phyloP scores from a whole-genome alignment of 37 sponge, comb jelly and placozoan genomes.

The Axinella damicornis region DNA sequence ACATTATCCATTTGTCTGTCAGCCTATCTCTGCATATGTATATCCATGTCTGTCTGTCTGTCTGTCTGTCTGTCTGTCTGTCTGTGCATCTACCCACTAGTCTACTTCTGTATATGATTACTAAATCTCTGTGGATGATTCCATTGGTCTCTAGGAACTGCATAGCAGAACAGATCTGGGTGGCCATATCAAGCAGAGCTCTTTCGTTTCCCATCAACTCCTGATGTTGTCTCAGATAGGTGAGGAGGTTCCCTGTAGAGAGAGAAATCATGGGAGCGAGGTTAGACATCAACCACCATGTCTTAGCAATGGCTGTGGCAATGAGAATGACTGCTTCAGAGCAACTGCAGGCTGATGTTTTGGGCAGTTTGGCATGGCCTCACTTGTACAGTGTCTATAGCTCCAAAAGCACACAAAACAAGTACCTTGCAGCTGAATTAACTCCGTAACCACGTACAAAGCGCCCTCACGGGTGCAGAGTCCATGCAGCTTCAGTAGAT shows the following conservation, averaged over 20 bases:
- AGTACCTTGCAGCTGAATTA: neutral
- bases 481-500: neutral
- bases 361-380: too few relatives aligned
- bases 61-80: too few relatives aligned
- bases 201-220: neutral
- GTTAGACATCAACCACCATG: neutral
- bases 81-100: too few relatives aligned
- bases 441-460: neutral
- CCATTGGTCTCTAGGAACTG: neutral
- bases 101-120: neutral
- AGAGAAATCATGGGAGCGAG: too few relatives aligned
- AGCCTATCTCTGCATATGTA: too few relatives aligned
- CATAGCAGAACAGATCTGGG: conserved; percentile 6
- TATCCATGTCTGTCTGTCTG: too few relatives aligned
- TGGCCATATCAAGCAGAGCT: neutral
- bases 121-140: neutral
- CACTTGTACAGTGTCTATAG: too few relatives aligned
- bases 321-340: neutral
- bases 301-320: neutral
- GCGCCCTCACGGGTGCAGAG: neutral
- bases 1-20: too few relatives aligned
- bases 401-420: too few relatives aligned
- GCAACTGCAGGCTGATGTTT: conserved; percentile 5
- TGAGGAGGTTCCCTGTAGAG: neutral
- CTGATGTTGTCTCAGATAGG: neutral